phyloP scores from a whole-genome alignment of 2,888 invertebrate genomes.

The Agelastica alni region DNA sequence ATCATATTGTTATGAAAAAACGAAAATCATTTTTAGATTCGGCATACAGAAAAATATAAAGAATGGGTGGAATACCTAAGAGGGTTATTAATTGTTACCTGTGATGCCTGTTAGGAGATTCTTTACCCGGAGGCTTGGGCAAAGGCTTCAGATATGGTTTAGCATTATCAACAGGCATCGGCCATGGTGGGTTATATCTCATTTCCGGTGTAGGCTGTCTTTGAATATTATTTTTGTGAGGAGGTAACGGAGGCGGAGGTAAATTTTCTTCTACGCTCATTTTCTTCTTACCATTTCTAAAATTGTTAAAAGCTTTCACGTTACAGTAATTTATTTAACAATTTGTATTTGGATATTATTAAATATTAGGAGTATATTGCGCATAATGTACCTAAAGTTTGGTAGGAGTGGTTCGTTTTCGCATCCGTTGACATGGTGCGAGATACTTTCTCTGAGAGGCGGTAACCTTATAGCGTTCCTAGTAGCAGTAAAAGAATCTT shows the following conservation, averaged over 20 bases:
- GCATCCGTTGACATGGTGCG: slow-evolving; percentile 56
- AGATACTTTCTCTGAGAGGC: slow-evolving; percentile 55
- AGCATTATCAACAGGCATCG: slow-evolving; percentile 54
- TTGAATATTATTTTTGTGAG: slow-evolving; percentile 55
- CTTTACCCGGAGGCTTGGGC: slow-evolving; percentile 62
- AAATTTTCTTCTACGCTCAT: slow-evolving; percentile 57
- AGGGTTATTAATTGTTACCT: slow-evolving; percentile 36
- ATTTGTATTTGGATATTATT: neutral
- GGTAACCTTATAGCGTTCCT: slow-evolving; percentile 58
- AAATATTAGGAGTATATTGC: neutral
- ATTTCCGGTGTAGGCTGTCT: slow-evolving; percentile 45
- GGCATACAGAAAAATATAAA: too few relatives aligned
- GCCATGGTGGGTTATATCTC: slow-evolving; percentile 67
- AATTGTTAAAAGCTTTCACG: neutral
- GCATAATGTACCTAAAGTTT: slow-evolving; percentile 28
- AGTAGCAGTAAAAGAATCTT: slow-evolving; percentile 47
- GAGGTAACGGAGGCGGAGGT: slow-evolving; percentile 67
- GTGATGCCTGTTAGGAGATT: slow-evolving; percentile 52
- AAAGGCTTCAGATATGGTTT: slow-evolving; percentile 64
- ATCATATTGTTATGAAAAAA: too few relatives aligned
- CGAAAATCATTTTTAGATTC: too few relatives aligned
- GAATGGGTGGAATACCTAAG: too few relatives aligned
- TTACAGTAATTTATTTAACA: neutral
- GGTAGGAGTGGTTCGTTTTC: slow-evolving; percentile 65
- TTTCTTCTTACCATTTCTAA: slow-evolving; percentile 55